Evolutionary conservation across 1,140 invertebrate species (phyloP), one percentile per base, ranked within the genome.

Genomic region (Elymnias hypermnestra): DNA sequence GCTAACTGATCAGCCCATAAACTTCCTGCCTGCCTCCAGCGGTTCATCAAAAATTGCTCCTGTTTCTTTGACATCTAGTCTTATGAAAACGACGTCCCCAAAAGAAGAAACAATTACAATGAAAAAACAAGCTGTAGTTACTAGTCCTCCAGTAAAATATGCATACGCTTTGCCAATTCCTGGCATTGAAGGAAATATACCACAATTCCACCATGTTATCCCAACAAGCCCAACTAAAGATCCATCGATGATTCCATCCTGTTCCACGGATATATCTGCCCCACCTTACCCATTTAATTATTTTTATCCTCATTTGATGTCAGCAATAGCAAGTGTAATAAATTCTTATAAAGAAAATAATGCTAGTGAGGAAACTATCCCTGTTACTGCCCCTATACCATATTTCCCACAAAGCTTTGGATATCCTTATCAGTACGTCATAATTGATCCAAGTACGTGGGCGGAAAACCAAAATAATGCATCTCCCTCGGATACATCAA

Each of bases 231-330:
- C 35, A 1, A 8, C 51, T 5, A 5, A 43, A n/a, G 57, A 70
- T 50, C 49, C 19, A 10, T 19, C 53, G 4, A 54, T 31, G 5
- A 14, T 29, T 37, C 9, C 58, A 21, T 54, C 50, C 0, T 68
- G 55, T 21, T 22, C 53, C 25, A 39, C 40, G 5, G 43, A 38
- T 14, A 28, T 35, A 5, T 15, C 43, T 3, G 12, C 41, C n/a
- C 37, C 31, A 22, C 18, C 49, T 17, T 64, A 57, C 12, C 66
- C 72, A 0, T 72, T 57, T 28, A 68, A 69, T 17, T 72, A 64
- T 33, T 72, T 71, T n/a, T 83, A 83, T 39, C 71, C 76, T 0
- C 69, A 81, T 37, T 75, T 81, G 64, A 59, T 77, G 60, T 53
- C 74, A 4, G 68, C 72, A 0, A 66, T 75, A 13, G 38, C 74